These are phyloP conservation scores for Drosophila ananassae DNA, from an alignment of 1,140 invertebrate species.

Conservation along the genomic window DNA sequence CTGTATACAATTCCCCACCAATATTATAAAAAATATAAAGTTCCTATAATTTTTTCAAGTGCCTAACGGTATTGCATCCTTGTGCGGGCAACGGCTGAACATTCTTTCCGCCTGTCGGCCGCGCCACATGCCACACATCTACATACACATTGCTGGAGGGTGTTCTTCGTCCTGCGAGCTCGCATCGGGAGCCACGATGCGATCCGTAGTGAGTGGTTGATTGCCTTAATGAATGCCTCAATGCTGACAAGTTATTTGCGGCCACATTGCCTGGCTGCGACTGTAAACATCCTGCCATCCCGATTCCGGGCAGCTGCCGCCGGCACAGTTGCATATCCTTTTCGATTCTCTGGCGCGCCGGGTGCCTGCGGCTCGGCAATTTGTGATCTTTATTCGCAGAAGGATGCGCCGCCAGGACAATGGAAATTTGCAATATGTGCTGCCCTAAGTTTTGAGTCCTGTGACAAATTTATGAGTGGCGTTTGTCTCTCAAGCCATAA, in stretches of 20 bases:
- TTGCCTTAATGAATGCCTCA: conserved; percentile 65
- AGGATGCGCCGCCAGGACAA: conserved; percentile 16
- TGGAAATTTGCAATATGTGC: conserved; percentile 8
- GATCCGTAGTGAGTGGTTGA: conserved; percentile 56
- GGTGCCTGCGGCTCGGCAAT: background rate
- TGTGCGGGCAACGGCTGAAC: conserved; percentile 42
- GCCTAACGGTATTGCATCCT: conserved; percentile 30
- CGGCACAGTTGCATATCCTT: conserved; percentile 30
- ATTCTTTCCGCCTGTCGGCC: conserved; percentile 43
- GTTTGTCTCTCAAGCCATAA: background rate
- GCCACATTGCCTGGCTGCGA: conserved; percentile 40
- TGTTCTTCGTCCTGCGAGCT: conserved; percentile 1
- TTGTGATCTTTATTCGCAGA: conserved; percentile 21
- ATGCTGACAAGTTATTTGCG: conserved; percentile 63
- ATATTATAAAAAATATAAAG: too few species aligned
- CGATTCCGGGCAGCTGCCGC: conserved; percentile 29
- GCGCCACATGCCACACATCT: conserved; percentile 4
- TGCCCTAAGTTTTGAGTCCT: background rate
- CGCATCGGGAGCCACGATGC: conserved; percentile 6
- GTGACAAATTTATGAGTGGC: conserved; percentile 5
- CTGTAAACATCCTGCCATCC: conserved; percentile 28
- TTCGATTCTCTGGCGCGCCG: background rate
- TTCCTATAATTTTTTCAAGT: conserved; percentile 8
- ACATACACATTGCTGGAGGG: background rate
- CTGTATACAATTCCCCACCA: too few species aligned